Conservation (phyloP, 2,888 invertebrate genomes). For the Agriotes lineatus region DNA sequence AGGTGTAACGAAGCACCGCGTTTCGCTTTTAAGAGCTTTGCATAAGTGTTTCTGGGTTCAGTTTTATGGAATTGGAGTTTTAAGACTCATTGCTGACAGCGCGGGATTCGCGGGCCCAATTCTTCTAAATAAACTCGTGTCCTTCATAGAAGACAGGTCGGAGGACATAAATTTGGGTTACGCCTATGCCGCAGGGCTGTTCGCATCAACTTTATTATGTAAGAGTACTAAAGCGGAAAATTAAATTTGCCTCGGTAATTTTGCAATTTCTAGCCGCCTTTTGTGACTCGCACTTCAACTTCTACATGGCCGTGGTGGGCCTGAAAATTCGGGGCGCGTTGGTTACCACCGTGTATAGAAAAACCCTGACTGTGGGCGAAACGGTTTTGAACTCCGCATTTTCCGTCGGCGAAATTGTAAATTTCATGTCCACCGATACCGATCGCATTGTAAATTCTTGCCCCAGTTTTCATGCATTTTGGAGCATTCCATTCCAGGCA, state of each 20-base stretch:
- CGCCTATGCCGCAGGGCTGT: constrained; percentile 76
- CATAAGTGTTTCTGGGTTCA: constrained; percentile 83
- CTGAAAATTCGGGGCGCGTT: constrained; percentile 90
- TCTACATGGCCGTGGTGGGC: constrained; percentile 85
- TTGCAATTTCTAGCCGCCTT: constrained; percentile 73
- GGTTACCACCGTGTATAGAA: constrained; percentile 85
- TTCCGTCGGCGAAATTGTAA: constrained; percentile 89
- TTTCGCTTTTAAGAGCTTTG: constrained; percentile 76
- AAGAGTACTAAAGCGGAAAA: constrained; percentile 52
- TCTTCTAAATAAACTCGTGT: constrained; percentile 84
- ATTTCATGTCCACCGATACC: constrained; percentile 97
- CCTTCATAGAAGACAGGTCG: constrained; percentile 79
- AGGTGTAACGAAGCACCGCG: constrained; percentile 51
- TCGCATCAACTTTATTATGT: constrained; percentile 78
- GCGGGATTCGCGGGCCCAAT: constrained; percentile 91
- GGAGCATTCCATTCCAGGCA: constrained; percentile 96
- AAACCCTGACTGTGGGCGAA: constrained; percentile 69
- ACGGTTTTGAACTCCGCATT: constrained; percentile 64
- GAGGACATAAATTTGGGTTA: constrained; percentile 76
- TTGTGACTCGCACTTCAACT: constrained; percentile 90
- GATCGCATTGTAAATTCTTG: constrained; percentile 96
- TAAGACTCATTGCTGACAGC: constrained; percentile 86
- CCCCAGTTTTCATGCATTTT: constrained; percentile 94
- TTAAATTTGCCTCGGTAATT: background rate
- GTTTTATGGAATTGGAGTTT: constrained; percentile 86